Conservation (phyloP, 1,140 invertebrate genomes). For the Solenopsis invicta region DNA sequence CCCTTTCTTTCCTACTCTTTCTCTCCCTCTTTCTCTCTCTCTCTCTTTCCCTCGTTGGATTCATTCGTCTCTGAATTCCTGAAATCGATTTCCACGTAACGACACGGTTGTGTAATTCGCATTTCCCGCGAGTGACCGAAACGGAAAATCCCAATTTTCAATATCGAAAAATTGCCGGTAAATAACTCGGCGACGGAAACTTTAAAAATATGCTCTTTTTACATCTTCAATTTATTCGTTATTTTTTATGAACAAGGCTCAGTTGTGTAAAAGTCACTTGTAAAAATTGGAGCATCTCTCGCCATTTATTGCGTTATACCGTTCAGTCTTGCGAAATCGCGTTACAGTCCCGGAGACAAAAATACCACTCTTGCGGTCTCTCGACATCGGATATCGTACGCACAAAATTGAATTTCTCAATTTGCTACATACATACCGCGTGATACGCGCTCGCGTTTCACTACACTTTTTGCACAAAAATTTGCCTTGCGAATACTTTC, state of each 20-base stretch:
- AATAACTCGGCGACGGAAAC: conserved; percentile 6
- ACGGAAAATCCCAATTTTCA: conserved; percentile 33
- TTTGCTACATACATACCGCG: conserved; percentile 28
- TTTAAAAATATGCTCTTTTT: not conserved
- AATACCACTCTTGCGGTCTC: conserved; percentile 51
- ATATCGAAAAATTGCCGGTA: not conserved
- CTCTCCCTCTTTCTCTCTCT: conserved; percentile 32
- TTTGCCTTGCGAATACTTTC: conserved; percentile 27
- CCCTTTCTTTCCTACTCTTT: conserved; percentile 29
- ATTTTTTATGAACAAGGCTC: not conserved
- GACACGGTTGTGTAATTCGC: conserved; percentile 17
- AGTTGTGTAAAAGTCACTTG: conserved; percentile 26
- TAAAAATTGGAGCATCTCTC: conserved; percentile 35
- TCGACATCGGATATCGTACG: conserved; percentile 38
- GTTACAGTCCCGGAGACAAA: conserved; percentile 40
- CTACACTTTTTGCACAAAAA: conserved; percentile 19
- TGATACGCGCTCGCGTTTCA: conserved; percentile 31
- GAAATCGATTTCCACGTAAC: conserved; percentile 64
- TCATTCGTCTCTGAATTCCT: conserved; percentile 57
- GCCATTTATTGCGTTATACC: conserved; percentile 39
- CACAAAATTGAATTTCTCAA: conserved; percentile 60
- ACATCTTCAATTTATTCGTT: not conserved
- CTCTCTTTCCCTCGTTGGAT: conserved; percentile 14
- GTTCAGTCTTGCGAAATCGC: conserved; percentile 37
- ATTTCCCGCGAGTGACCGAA: not conserved